A percentile compares a stretch with the other conserved stretches of the same genome.
phyloP scores from a whole-genome alignment of 2,113 vertebrate genomes.

The Heterochromis multidens region DNA sequence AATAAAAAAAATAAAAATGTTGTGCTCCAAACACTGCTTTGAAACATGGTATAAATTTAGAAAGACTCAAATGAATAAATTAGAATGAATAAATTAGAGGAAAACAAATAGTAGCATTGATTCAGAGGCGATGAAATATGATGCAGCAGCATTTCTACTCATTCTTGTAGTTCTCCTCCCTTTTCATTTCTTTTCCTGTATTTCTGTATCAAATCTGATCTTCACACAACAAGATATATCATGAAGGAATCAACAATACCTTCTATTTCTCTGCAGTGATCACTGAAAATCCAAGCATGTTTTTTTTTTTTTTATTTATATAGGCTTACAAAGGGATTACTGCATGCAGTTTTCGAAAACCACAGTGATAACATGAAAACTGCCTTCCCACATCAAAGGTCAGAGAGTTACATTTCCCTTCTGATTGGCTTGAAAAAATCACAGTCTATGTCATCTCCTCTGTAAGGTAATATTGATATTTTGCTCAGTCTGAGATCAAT shows the following conservation, averaged over 20 bases:
- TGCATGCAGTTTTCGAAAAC: background rate
- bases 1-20: background rate
- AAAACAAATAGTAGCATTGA: background rate
- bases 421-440: slow-evolving; percentile 8
- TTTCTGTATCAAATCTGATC: background rate
- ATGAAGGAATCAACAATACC: background rate
- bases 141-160: background rate
- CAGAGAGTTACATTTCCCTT: slow-evolving; percentile 18
- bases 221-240: background rate
- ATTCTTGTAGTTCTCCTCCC: background rate
- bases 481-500: slow-evolving; percentile 45
- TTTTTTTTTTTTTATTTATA: background rate
- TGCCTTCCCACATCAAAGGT: background rate
- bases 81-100: background rate
- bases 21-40: background rate
- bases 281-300: background rate
- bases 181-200: background rate
- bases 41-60: background rate
- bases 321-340: background rate
- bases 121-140: background rate
- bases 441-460: background rate
- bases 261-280: background rate
- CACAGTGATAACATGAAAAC: background rate
- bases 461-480: slow-evolving; percentile 43
- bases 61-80: background rate